Conservation (phyloP, 1,140 invertebrate species). For the Zaprionus nigranus region DNA sequence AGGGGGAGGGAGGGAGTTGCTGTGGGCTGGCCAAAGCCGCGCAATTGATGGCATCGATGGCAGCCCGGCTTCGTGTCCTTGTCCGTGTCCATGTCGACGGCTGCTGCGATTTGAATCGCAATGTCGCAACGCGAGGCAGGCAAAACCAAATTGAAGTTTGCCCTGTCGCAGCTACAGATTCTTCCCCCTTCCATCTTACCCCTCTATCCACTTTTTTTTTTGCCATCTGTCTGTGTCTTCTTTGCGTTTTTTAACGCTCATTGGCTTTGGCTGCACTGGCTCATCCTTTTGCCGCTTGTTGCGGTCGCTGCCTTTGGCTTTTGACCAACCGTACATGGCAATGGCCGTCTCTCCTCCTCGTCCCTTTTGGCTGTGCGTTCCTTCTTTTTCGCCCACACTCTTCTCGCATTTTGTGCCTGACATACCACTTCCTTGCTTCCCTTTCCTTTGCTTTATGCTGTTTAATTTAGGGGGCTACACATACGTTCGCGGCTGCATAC, state of each 20-base stretch:
- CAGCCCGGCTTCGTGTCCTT: constrained; percentile 20
- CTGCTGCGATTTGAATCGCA: constrained; percentile 80
- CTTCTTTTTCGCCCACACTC: constrained; percentile 1
- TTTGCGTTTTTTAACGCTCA: constrained; percentile 66
- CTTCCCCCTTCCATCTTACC: neutral
- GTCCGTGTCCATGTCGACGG: constrained; percentile 41
- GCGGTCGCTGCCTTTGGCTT: constrained; percentile 61
- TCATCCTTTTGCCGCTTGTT: constrained; percentile 55
- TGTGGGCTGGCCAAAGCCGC: constrained; percentile 30
- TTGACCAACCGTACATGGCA: constrained; percentile 32
- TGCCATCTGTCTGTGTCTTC: constrained; percentile 23
- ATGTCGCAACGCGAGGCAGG: constrained; percentile 46
- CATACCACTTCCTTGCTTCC: constrained; percentile 12
- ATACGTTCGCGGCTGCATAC: constrained; percentile 49
- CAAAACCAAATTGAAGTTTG: constrained; percentile 79
- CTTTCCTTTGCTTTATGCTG: constrained; percentile 43
- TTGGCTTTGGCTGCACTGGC: constrained; percentile 56
- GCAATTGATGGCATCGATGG: constrained; percentile 74
- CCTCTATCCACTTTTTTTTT: neutral
- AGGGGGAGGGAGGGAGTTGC: too few species aligned
- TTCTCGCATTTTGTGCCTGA: constrained; percentile 27
- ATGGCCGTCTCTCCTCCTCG: neutral
- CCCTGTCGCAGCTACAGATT: constrained; percentile 36
- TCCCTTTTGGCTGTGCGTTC: constrained; percentile 6
- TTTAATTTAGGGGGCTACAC: constrained; percentile 72